Evolutionary conservation across 2,113 vertebrate species (phyloP).

Genomic region (Elephantulus edwardii): DNA sequence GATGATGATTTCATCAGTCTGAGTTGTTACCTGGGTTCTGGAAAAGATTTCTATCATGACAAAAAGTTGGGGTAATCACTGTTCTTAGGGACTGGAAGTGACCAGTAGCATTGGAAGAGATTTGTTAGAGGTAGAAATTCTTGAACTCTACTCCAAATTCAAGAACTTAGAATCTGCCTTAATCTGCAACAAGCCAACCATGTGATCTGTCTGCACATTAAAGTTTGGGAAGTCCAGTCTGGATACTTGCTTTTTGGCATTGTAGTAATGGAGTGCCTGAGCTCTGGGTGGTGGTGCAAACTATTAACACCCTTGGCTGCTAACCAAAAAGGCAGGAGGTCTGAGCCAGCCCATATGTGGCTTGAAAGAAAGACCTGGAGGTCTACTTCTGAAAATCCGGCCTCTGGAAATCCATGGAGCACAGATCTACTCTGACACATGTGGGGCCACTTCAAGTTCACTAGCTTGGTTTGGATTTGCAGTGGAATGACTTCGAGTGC

Average conservation of each 20-base stretch:
- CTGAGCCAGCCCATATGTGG: too few relatives aligned
- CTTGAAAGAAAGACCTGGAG: not conserved
- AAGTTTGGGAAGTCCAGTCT: not conserved
- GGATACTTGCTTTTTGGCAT: not conserved
- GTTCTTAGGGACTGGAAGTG: not conserved
- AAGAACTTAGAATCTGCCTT: not conserved
- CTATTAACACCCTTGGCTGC: not conserved
- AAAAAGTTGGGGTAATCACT: not conserved
- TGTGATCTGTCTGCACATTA: not conserved
- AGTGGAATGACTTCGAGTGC: not conserved
- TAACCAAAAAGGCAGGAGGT: not conserved
- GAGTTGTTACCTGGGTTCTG: not conserved
- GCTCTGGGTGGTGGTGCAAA: not conserved
- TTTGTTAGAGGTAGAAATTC: not conserved
- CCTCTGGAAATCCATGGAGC: not conserved
- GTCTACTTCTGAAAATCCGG: not conserved
- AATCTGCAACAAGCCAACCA: not conserved
- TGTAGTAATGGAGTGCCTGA: too few relatives aligned
- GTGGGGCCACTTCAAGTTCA: not conserved
- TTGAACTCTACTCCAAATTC: not conserved
- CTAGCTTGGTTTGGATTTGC: not conserved
- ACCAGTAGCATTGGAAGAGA: not conserved
- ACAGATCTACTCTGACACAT: not conserved
- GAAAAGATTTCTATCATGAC: not conserved
- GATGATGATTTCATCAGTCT: not conserved